Base-by-base conservation (phyloP, 2,113 vertebrate species). In the Chaetodon trifascialis region DNA sequence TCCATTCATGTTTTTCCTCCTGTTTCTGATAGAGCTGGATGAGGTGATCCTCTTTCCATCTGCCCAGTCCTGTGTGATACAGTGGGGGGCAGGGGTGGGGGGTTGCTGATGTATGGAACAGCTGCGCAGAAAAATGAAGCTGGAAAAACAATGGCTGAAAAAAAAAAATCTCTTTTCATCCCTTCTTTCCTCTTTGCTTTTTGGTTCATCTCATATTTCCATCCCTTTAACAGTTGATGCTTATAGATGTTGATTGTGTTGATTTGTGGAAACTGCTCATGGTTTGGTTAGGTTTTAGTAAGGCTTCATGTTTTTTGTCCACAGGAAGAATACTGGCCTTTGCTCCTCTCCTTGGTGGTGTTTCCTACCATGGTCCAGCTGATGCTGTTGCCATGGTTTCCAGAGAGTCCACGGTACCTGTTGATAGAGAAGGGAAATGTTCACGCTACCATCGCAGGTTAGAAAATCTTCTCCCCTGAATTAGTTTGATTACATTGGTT, bases 401-500 rank as follows among this genome's bases (percentile, higher is more conserved):
- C 97, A 0, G 97, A 98, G 92, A 98, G 97, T 85, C 97, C 97
- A 0, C 95, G 97, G 0, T 97, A 97, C 89, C 93, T 98, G 79
- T 91, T 98, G 77, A 97, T 98, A 68, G 97, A 98, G 86, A 97
- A 94, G 79, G 93, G 91, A 0, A 93, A 98, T 0, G 0, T 96
- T 75, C 91, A 89, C 0, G 94, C 94, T 68, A 95, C 97, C 36
- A 93, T 96, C 11, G 81, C 88, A 88, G 97, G 97, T 98, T 46
- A 54, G 71, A 73, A 19, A 70, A 0, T 25, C 7, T 55, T 1
- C 11, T 36, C 55, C 8, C 15, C 2, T 5, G 38, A 11, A 11
- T 3, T 42, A 2, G 30, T 58, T 59, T 23, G 4, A 67, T 70
- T 19, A 63, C n/a, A 42, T 42, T 7, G 16, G 19, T 5, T 34